Conservation (phyloP, 1,140 invertebrate genomes). For the Physella acuta region DNA sequence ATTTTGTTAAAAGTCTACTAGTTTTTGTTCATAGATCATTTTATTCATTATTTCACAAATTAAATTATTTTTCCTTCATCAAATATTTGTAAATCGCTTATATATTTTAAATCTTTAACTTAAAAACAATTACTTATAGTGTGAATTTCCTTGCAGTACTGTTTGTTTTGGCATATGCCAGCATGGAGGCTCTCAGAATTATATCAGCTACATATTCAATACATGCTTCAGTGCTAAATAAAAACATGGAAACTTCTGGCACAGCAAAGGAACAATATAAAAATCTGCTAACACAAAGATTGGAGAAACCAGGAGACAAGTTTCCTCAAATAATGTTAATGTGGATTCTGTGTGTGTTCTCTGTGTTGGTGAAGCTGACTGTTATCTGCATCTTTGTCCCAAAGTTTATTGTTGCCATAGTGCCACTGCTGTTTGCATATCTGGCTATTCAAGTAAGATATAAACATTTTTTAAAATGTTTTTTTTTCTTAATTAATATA, state of each 20-base stretch:
- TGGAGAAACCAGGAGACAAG: conserved; percentile 47
- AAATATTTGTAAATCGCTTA: too few species aligned
- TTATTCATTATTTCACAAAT: too few species aligned
- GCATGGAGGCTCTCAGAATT: conserved; percentile 35
- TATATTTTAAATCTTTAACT: too few species aligned
- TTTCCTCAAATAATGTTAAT: conserved; percentile 43
- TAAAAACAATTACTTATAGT: too few species aligned
- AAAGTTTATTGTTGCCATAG: conserved; percentile 77
- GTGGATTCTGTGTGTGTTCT: conserved; percentile 38
- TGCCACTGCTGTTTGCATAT: conserved; percentile 69
- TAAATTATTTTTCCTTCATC: too few species aligned
- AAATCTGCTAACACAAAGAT: conserved; percentile 49
- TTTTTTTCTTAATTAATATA: too few species aligned
- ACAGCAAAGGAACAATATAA: conserved; percentile 50
- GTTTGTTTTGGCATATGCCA: conserved; percentile 39
- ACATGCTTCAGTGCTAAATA: conserved; percentile 74
- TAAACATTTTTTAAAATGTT: conserved; percentile 18
- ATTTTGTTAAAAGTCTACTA: too few species aligned
- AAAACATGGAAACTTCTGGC: conserved; percentile 54
- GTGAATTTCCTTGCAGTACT: conserved; percentile 28
- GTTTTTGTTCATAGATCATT: too few species aligned
- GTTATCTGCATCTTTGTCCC: conserved; percentile 61
- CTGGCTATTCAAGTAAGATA: not conserved
- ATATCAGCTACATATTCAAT: conserved; percentile 72
- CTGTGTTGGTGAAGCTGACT: conserved; percentile 29